Base-by-base conservation (phyloP, 2,113 vertebrate species). In the Trogon surrucura region DNA sequence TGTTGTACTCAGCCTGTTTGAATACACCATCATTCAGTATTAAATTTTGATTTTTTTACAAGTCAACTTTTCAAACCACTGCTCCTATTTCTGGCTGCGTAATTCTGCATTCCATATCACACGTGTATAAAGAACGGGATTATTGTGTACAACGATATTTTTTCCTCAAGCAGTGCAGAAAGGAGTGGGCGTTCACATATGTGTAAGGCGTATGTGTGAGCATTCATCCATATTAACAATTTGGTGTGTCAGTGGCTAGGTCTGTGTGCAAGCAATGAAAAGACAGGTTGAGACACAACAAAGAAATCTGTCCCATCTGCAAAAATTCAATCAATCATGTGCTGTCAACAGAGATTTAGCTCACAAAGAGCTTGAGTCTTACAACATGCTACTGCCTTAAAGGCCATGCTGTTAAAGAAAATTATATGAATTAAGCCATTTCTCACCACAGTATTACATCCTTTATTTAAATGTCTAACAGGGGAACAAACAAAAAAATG, bases 251-350 rank as follows among this genome's bases (percentile, higher is more conserved):
- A 91, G 69, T 86, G 90, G 80, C 53, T 88, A 71, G 77, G 45
- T 89, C 65, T 91, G 48, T n/a, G 53, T 45, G 80, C 73, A 75
- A 93, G 85, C 51, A 85, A 94, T 86, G 72, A 88, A 41, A 94
- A 93, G 82, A 86, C 85, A 96, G 95, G 80, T 78, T 96, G 90
- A 91, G 75, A 66, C 80, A 78, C 80, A 90, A 89, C 60, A 91
- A 7, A 26, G 82, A 94, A 91, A 96, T 78, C 85, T 91, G 91
- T 80, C 74, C 85, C 81, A 89, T 94, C 74, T 94, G 75, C 73
- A 91, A 88, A 41, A 96, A 83, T 0, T 30, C 30, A 93, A 94
- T 91, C 88, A 77, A 94, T 97, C 87, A 67, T 74, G 80, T 58
- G 57, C 77, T 79, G 69, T 92, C 88, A 96, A 56, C 74, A 87